These are phyloP conservation scores for Mycteria americana DNA, from an alignment of 2,797 vertebrate genomes.

Conservation along the genomic window DNA sequence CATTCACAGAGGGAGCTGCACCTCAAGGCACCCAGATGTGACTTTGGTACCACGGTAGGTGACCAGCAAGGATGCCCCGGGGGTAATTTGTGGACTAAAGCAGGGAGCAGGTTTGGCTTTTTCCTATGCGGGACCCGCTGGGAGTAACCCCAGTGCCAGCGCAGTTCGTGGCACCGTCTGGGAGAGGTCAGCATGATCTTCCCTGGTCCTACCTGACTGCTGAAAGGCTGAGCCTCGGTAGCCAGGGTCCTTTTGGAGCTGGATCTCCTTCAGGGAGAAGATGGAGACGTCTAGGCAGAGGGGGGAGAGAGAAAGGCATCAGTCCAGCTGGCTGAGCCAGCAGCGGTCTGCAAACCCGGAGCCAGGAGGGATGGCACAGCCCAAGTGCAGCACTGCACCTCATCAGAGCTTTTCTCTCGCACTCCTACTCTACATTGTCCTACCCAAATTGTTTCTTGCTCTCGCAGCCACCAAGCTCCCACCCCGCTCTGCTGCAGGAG, in stretches of 20 bases:
- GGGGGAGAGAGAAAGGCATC: neutral
- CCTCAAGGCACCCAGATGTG: neutral
- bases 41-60: neutral
- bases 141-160: neutral
- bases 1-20: neutral
- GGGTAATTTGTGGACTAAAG: neutral
- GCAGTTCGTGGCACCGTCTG: accelerated
- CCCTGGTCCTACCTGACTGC: constrained; percentile 81
- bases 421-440: neutral
- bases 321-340: neutral
- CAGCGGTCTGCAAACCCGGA: neutral
- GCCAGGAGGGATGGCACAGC: neutral
- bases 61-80: neutral
- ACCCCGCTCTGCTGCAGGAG: neutral
- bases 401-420: accelerated
- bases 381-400: neutral
- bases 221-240: constrained; percentile 88
- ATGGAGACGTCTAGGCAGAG: constrained; percentile 82
- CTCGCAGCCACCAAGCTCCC: neutral
- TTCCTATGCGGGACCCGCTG: neutral
- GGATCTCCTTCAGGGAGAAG: constrained; percentile 91
- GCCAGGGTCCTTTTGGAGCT: constrained; percentile 93
- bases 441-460: neutral
- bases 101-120: neutral
- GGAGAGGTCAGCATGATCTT: accelerated